Evolutionary conservation across 2,113 vertebrate genomes (phyloP).

Genomic region (Sitta europaea): DNA sequence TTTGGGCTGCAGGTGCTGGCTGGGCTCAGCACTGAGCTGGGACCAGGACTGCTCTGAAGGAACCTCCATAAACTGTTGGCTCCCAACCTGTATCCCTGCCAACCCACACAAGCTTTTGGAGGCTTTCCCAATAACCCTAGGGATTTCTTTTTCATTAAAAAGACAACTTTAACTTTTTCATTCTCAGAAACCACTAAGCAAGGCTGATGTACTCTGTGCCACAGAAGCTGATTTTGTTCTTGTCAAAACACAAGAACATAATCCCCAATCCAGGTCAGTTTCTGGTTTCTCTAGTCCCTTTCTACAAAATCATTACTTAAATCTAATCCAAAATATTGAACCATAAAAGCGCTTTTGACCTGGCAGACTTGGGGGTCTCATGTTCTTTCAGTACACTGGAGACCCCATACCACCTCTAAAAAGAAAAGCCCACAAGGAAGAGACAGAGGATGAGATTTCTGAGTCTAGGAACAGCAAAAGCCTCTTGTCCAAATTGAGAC

Average conservation of each 20-base stretch:
- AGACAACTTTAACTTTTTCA: not conserved
- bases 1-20: not conserved
- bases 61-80: not conserved
- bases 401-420: not conserved
- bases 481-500: not conserved
- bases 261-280: not conserved
- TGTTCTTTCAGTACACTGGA: not conserved
- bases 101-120: not conserved
- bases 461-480: not conserved
- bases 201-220: rapidly evolving
- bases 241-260: not conserved
- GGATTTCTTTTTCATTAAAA: not conserved
- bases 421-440: not conserved
- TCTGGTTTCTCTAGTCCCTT: not conserved
- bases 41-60: not conserved
- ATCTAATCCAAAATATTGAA: not conserved
- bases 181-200: not conserved
- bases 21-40: not conserved
- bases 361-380: not conserved
- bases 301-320: not conserved
- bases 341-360: not conserved
- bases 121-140: not conserved
- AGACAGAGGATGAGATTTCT: not conserved
- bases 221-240: not conserved
- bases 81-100: not conserved